A percentile compares a stretch with the other conserved stretches of the same genome.
Evolutionary conservation across 2,113 vertebrate species (phyloP).

Genomic region (Ornithorhynchus anatinus): DNA sequence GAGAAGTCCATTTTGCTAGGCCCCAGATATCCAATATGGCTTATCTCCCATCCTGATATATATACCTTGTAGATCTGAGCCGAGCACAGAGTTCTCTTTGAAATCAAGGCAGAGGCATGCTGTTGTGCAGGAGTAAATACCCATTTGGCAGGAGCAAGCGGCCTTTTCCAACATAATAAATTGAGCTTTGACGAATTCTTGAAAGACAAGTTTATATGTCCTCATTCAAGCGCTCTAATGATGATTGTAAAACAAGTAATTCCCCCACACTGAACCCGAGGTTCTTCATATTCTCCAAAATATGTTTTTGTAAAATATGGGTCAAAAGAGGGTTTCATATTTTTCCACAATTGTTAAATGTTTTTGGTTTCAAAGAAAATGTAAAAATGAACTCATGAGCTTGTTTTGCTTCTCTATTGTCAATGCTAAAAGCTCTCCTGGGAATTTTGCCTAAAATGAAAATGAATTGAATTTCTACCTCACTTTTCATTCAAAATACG

Average conservation of each 20-base stretch:
- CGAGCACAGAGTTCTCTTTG: conserved; percentile 16
- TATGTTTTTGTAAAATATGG: not conserved
- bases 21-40: conserved; percentile 10
- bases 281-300: not conserved
- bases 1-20: conserved; percentile 14
- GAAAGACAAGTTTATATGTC: conserved; percentile 33
- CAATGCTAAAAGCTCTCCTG: conserved; percentile 48
- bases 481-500: conserved; percentile 22
- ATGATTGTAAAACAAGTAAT: conserved; percentile 11
- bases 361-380: conserved; percentile 15
- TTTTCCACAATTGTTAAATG: conserved; percentile 11
- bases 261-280: not conserved
- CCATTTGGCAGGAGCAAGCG: conserved; percentile 18
- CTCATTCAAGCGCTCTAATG: conserved; percentile 26
- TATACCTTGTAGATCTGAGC: conserved; percentile 14
- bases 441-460: conserved; percentile 47
- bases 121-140: conserved; percentile 41
- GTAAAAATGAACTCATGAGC: conserved; percentile 12
- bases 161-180: conserved; percentile 27
- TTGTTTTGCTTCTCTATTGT: conserved; percentile 44
- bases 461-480: conserved; percentile 37
- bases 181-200: conserved; percentile 38
- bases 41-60: not conserved
- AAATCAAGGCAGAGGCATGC: conserved; percentile 33
- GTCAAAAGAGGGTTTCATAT: conserved; percentile 1